A percentile compares a stretch with the other conserved stretches of the same genome.
Evolutionary conservation across 2,797 vertebrate species (phyloP).

Genomic region (Delichon dasypus): DNA sequence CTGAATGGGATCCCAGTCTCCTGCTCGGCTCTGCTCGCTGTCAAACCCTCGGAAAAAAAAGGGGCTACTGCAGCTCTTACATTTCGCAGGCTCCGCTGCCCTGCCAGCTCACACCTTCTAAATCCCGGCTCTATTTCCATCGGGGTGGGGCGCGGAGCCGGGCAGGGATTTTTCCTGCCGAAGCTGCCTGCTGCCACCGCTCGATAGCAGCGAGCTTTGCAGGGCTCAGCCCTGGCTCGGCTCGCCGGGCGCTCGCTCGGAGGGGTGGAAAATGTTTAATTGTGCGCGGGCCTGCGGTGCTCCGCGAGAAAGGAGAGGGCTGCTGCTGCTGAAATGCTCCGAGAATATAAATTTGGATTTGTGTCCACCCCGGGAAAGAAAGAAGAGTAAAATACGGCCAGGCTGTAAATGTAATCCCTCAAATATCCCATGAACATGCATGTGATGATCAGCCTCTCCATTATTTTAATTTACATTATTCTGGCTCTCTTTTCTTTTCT

Average conservation of each 20-base stretch:
- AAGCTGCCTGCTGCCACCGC: conserved; percentile 58
- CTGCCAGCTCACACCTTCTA: conserved; percentile 48
- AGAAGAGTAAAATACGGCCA: background rate
- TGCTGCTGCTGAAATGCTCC: background rate
- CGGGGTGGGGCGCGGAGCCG: background rate
- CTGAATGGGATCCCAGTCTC: conserved; percentile 16
- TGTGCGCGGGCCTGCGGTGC: background rate
- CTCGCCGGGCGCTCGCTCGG: no score
- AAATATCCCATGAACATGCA: background rate
- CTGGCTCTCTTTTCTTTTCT: no score
- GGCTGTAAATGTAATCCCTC: background rate
- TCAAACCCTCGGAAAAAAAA: background rate
- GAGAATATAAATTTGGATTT: background rate
- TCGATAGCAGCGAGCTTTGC: conserved; percentile 51
- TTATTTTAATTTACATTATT: background rate
- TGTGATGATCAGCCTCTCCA: background rate
- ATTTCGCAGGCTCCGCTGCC: conserved; percentile 32
- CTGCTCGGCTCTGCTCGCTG: conserved; percentile 6
- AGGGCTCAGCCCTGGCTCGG: background rate
- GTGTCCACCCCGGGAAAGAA: background rate
- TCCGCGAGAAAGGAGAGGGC: background rate
- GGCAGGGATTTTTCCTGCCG: background rate
- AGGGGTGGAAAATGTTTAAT: background rate
- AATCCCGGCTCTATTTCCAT: conserved; percentile 23
- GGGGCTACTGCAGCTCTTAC: conserved; percentile 7